phyloP scores from a whole-genome alignment of 2,888 invertebrate genomes.

The Malthinus flaveolus region DNA sequence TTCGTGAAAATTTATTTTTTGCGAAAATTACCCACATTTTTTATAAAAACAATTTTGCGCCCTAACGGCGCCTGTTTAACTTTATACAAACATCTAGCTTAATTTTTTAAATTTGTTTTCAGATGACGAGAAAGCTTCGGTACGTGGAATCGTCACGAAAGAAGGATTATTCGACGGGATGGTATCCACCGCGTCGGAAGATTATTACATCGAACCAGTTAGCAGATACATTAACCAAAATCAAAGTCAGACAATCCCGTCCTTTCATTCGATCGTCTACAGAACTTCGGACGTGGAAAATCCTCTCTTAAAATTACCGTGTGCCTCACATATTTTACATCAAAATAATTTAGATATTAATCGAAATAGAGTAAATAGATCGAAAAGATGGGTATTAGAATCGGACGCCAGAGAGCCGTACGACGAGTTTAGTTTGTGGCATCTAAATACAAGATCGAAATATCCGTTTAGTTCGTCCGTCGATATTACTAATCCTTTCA shows the following conservation, averaged over 20 bases:
- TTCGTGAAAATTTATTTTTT: no score
- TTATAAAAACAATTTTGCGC: no score
- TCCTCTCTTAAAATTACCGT: constrained; percentile 48
- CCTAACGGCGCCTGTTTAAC: no score
- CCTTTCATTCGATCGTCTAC: constrained; percentile 84
- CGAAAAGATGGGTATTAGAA: constrained; percentile 71
- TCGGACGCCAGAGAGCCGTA: constrained; percentile 59
- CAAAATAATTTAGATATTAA: constrained; percentile 48
- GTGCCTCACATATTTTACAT: constrained; percentile 49
- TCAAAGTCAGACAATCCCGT: constrained; percentile 56
- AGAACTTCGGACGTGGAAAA: constrained; percentile 74
- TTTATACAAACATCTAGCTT: no score
- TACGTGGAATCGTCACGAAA: constrained; percentile 83
- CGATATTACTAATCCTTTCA: constrained; percentile 47
- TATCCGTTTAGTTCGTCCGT: constrained; percentile 56
- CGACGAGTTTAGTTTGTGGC: constrained; percentile 55
- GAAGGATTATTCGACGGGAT: constrained; percentile 91
- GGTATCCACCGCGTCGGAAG: constrained; percentile 75
- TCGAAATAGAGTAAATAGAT: constrained; percentile 47
- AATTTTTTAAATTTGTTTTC: constrained; percentile 9
- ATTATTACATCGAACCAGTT: constrained; percentile 84
- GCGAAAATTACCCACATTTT: no score
- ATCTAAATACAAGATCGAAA: constrained; percentile 55
- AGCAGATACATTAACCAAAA: constrained; percentile 63
- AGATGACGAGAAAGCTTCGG: constrained; percentile 82